phyloP scores from a whole-genome alignment of 2,888 invertebrate species.

The Anthophora plumipes region DNA sequence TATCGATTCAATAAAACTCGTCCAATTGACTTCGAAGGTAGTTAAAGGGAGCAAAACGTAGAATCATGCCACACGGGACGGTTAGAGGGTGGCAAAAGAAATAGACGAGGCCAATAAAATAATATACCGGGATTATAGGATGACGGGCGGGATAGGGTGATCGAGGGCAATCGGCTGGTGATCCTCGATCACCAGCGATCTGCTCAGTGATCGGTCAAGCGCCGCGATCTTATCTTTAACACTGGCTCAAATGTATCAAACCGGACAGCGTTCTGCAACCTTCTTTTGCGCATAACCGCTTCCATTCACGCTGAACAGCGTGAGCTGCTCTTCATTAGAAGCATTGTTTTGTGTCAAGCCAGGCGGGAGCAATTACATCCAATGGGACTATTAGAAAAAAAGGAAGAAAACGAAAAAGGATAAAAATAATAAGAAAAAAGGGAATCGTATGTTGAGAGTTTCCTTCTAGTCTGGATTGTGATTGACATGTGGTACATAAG shows the following conservation, averaged over 20 bases:
- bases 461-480: conserved; percentile 9
- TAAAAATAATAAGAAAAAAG: too few relatives aligned
- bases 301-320: conserved; percentile 25
- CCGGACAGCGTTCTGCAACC: conserved; percentile 28
- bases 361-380: conserved; percentile 27
- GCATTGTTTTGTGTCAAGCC: conserved; percentile 33
- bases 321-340: conserved; percentile 26
- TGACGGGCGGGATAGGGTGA: conserved; percentile 4
- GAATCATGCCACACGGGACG: background rate
- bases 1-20: conserved; percentile 23
- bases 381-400: background rate
- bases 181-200: conserved; percentile 48
- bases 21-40: background rate
- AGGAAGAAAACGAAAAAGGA: too few relatives aligned
- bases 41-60: conserved; percentile 5
- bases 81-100: conserved; percentile 32
- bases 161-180: conserved; percentile 35
- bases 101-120: conserved; percentile 34
- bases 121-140: conserved; percentile 4
- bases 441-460: background rate
- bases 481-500: conserved; percentile 11
- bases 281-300: conserved; percentile 40
- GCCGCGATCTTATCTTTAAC: conserved; percentile 54
- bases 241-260: conserved; percentile 50
- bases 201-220: conserved; percentile 47